Evolutionary conservation across 1,140 invertebrate genomes (phyloP).

Genomic region (Periplaneta americana): DNA sequence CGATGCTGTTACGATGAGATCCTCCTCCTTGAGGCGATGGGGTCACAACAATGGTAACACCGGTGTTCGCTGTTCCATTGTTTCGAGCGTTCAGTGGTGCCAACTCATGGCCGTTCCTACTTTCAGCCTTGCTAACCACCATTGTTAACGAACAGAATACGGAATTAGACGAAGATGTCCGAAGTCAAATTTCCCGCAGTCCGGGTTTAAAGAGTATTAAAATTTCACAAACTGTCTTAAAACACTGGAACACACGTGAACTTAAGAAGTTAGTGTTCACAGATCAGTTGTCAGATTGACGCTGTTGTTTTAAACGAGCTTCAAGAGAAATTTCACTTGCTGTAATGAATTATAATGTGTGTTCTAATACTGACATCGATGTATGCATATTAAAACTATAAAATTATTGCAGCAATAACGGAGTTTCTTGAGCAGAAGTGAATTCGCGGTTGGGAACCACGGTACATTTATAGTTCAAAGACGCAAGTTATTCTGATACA

Average conservation of each 20-base stretch:
- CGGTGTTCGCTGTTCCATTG: neutral
- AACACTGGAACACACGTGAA: neutral
- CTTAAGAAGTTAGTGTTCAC: neutral
- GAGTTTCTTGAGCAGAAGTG: no score
- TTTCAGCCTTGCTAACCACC: conserved; percentile 42
- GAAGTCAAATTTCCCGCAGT: no score
- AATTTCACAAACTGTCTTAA: no score
- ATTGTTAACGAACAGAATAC: neutral
- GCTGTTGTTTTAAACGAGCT: neutral
- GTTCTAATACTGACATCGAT: neutral
- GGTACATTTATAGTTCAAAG: no score
- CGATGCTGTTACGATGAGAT: conserved; percentile 30
- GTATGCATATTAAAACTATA: no score
- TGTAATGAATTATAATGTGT: neutral
- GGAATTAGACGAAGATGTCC: neutral
- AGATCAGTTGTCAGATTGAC: neutral
- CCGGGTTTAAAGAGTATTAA: no score
- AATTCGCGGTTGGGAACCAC: no score
- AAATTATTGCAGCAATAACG: no score
- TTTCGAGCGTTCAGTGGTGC: conserved; percentile 55
- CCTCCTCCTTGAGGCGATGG: conserved; percentile 49
- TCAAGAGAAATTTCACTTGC: neutral
- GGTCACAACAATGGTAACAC: conserved; percentile 6
- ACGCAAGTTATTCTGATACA: neutral
- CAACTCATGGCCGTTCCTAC: conserved; percentile 66